Conservation (phyloP, 2,888 invertebrate species). For the Clostera curtula region DNA sequence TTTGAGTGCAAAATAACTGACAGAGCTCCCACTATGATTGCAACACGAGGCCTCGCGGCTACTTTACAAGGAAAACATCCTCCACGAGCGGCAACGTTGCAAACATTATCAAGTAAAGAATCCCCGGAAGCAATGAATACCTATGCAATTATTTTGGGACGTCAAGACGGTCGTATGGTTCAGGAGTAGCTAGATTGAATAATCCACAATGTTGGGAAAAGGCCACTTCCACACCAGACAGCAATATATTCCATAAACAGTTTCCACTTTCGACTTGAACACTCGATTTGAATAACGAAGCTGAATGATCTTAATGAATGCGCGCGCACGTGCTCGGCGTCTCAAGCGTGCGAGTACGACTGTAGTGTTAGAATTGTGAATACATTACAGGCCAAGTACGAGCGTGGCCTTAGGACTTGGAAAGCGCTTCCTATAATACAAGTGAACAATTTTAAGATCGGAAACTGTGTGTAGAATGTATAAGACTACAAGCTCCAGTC, state of each 20-base stretch:
- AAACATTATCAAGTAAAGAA: no score
- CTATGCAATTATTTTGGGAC: no score
- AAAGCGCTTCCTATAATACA: slow-evolving; percentile 3
- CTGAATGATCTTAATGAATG: slow-evolving; percentile 26
- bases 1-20: no score
- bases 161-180: no score
- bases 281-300: slow-evolving; percentile 27
- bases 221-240: slow-evolving; percentile 7
- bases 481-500: background rate
- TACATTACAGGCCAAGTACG: slow-evolving; percentile 4
- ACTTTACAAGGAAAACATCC: no score
- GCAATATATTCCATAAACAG: slow-evolving; percentile 19
- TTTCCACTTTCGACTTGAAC: slow-evolving; percentile 26
- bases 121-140: no score
- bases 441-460: slow-evolving; percentile 2
- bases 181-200: no score
- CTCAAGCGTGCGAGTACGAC: slow-evolving; percentile 15
- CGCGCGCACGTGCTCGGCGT: slow-evolving; percentile 17
- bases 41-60: no score
- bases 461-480: background rate
- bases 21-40: no score
- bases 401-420: slow-evolving; percentile 2
- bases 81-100: no score
- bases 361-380: slow-evolving; percentile 9
- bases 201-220: slow-evolving; percentile 16